Evolutionary conservation across 2,113 vertebrate genomes (phyloP).

Genomic region (Neotragus moschatus): DNA sequence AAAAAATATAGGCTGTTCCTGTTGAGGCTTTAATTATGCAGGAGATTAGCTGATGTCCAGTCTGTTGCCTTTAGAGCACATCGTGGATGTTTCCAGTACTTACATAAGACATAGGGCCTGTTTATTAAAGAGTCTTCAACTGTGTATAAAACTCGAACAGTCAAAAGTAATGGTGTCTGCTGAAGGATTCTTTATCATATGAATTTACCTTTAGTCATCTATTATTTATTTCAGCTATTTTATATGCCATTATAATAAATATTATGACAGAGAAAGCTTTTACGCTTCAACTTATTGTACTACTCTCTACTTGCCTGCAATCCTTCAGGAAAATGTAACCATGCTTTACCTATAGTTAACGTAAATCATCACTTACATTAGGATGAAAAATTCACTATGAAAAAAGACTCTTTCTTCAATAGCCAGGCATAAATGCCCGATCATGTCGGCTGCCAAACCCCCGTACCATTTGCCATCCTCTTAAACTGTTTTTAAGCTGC

Average conservation of each 20-base stretch:
- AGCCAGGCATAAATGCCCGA: slow-evolving; percentile 78
- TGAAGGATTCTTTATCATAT: slow-evolving; percentile 93
- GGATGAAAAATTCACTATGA: slow-evolving; percentile 85
- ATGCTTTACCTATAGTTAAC: slow-evolving; percentile 92
- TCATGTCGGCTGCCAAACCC: slow-evolving; percentile 79
- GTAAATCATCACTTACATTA: slow-evolving; percentile 90
- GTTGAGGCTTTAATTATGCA: slow-evolving; percentile 70
- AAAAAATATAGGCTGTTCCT: slow-evolving; percentile 39
- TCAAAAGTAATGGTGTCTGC: slow-evolving; percentile 90
- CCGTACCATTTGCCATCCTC: slow-evolving; percentile 71
- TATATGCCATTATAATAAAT: slow-evolving; percentile 97
- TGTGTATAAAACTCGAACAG: slow-evolving; percentile 82
- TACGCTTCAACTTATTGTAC: slow-evolving; percentile 87
- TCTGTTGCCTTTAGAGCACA: slow-evolving; percentile 70
- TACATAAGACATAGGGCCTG: slow-evolving; percentile 77
- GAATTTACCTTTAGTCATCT: slow-evolving; percentile 93
- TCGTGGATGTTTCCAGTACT: slow-evolving; percentile 77
- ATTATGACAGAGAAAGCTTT: slow-evolving; percentile 95
- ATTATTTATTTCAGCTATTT: slow-evolving; percentile 98
- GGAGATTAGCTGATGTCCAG: slow-evolving; percentile 77
- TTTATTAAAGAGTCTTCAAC: slow-evolving; percentile 88
- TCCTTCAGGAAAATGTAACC: slow-evolving; percentile 90
- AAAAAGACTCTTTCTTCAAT: slow-evolving; percentile 79
- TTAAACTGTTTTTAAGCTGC: slow-evolving; percentile 79
- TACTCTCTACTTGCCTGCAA: slow-evolving; percentile 91